A percentile compares a stretch with the other conserved stretches of the same genome.
Conservation (phyloP, 2,113 vertebrate species). For the Eretmochelys imbricata region DNA sequence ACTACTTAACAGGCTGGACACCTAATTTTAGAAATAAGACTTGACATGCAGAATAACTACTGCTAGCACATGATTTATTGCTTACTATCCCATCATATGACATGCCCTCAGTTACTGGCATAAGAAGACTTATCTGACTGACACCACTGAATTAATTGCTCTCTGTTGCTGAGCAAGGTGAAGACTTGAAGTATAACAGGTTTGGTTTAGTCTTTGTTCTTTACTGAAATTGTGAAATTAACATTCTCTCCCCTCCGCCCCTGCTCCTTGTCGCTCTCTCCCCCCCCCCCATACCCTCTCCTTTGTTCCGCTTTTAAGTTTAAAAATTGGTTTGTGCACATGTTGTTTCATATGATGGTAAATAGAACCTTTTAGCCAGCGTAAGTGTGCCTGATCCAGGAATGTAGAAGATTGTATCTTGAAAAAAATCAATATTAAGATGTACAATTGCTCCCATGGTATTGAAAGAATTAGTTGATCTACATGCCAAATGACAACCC, state of each 20-base stretch:
- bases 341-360: conserved; percentile 37
- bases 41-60: conserved; percentile 58
- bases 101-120: conserved; percentile 43
- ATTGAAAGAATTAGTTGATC: conserved; percentile 84
- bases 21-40: conserved; percentile 26
- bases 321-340: not conserved
- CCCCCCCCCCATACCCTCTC: not conserved
- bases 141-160: conserved; percentile 69
- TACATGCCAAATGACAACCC: conserved; percentile 83
- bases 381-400: conserved; percentile 68
- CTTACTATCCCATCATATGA: conserved; percentile 43
- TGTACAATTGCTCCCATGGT: conserved; percentile 80
- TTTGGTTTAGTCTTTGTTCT: not conserved
- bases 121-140: conserved; percentile 59
- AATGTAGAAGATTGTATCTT: conserved; percentile 75
- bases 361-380: conserved; percentile 72
- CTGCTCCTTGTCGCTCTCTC: not conserved
- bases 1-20: conserved; percentile 56
- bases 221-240: not conserved
- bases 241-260: not conserved
- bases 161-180: conserved; percentile 3
- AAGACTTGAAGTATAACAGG: conserved; percentile 3
- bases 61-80: conserved; percentile 70
- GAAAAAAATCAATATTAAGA: conserved; percentile 79
- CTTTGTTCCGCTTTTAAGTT: conserved; percentile 23